phyloP scores from a whole-genome alignment of 2,797 vertebrate species.

The Rhincodon typus region DNA sequence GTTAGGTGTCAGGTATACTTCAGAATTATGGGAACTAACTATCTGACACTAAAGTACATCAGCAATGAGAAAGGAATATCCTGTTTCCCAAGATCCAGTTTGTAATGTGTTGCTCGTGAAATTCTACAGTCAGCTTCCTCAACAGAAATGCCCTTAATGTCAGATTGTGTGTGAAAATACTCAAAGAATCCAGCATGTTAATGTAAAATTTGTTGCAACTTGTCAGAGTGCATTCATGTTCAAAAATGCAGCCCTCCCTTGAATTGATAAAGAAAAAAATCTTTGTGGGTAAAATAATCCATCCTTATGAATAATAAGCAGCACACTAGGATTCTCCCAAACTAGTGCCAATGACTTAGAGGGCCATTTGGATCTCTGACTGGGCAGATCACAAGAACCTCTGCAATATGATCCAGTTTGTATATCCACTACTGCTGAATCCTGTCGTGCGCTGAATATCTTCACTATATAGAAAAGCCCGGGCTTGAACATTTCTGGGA shows the following conservation, averaged over 20 bases:
- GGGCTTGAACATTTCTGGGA: neutral
- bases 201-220: neutral
- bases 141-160: too few species aligned
- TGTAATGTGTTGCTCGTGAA: too few species aligned
- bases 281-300: too few species aligned
- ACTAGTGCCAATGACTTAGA: too few species aligned
- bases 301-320: neutral
- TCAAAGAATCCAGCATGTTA: neutral
- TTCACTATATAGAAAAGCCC: neutral
- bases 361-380: too few species aligned
- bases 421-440: neutral
- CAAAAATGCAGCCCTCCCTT: neutral
- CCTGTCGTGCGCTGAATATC: neutral
- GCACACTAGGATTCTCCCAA: neutral
- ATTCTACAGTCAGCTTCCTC: too few species aligned
- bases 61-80: neutral
- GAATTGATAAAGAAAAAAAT: too few species aligned
- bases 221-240: neutral
- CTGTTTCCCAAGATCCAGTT: neutral
- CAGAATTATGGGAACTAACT: neutral
- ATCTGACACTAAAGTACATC: too few species aligned
- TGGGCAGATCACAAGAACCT: too few species aligned
- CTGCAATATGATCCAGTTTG: too few species aligned
- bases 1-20: too few species aligned
- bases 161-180: neutral